These are phyloP conservation scores for Mormyrus iriodes DNA, from an alignment of 2,113 vertebrate genomes.

Conservation along the genomic window DNA sequence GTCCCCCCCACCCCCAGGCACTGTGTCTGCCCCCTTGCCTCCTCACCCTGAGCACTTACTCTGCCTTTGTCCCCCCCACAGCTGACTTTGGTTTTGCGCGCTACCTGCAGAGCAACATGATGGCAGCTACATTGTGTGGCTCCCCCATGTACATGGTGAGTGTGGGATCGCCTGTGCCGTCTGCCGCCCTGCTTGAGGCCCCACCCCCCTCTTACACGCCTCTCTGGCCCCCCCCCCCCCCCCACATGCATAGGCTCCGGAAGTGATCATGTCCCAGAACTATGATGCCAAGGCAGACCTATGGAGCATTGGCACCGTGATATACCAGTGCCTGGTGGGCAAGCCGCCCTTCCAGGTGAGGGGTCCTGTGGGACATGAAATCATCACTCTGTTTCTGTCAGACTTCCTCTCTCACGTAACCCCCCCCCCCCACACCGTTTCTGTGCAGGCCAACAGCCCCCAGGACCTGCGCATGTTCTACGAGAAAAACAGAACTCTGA, in stretches of 20 bases:
- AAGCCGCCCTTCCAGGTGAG: conserved; percentile 96
- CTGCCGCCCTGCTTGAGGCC: background rate
- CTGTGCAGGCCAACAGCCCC: conserved; percentile 82
- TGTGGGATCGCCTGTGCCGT: background rate
- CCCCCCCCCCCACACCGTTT: background rate
- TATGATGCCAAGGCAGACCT: conserved; percentile 95
- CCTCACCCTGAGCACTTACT: background rate
- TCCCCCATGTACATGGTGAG: conserved; percentile 99
- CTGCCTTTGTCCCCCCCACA: conserved; percentile 44
- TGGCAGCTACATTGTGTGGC: conserved; percentile 93
- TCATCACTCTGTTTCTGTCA: background rate
- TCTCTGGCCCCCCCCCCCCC: conserved; percentile 17
- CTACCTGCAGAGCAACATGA: conserved; percentile 97
- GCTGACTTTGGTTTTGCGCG: conserved; percentile 97
- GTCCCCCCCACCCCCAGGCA: conserved; percentile 16
- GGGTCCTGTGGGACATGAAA: background rate
- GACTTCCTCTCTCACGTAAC: background rate
- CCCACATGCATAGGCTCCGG: conserved; percentile 72
- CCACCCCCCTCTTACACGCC: background rate
- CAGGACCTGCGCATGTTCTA: conserved; percentile 96
- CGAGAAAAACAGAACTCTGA: conserved; percentile 89
- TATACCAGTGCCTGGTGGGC: conserved; percentile 95
- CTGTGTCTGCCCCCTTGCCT: conserved; percentile 5
- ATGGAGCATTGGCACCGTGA: conserved; percentile 95
- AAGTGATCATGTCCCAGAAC: conserved; percentile 98